phyloP scores from a whole-genome alignment of 1,140 invertebrate species.

The Saccostrea cuccullata region DNA sequence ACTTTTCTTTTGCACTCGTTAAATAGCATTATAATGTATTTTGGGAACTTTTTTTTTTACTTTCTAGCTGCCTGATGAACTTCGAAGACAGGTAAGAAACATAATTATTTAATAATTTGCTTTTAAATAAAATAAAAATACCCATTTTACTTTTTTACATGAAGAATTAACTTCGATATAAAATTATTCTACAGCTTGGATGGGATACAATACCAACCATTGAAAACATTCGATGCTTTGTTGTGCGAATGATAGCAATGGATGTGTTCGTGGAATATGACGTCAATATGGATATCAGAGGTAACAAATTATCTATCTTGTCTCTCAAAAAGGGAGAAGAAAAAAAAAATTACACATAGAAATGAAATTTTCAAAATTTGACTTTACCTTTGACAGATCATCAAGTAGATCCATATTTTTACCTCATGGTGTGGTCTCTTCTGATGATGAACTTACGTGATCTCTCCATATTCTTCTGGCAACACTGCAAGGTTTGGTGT shows the following conservation, averaged over 20 bases:
- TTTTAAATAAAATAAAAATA: neutral
- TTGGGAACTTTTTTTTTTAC: too few species aligned
- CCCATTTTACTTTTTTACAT: neutral
- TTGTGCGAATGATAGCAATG: neutral
- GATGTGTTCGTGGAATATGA: neutral
- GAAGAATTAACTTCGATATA: neutral
- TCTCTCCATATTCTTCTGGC: slow-evolving; percentile 19
- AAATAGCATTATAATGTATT: too few species aligned
- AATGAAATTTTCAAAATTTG: neutral
- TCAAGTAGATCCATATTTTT: slow-evolving; percentile 1
- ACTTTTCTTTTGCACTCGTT: too few species aligned
- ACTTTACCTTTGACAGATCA: neutral
- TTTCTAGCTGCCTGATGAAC: neutral
- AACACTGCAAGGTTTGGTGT: neutral
- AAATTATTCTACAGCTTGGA: neutral
- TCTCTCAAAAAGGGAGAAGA: too few species aligned
- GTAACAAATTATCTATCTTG: neutral
- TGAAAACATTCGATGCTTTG: neutral
- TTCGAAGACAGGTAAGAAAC: neutral
- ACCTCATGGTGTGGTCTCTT: slow-evolving; percentile 28
- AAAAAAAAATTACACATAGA: too few species aligned
- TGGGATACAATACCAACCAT: neutral
- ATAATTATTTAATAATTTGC: neutral
- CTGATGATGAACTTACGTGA: neutral
- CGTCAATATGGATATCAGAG: neutral